Conservation (phyloP, 2,888 invertebrate species). For the Tholera decimalis region DNA sequence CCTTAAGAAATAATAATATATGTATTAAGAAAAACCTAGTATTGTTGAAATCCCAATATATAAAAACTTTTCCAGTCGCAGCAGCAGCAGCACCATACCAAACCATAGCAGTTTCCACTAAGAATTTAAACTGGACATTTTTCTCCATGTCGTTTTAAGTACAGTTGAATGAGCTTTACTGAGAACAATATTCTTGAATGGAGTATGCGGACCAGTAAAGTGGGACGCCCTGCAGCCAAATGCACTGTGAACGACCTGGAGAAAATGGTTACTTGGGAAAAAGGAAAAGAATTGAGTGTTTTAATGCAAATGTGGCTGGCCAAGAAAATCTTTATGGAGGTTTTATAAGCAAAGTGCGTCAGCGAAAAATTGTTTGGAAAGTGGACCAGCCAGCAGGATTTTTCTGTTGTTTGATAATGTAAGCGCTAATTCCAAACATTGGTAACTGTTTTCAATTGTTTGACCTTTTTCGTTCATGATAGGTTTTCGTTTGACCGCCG, state of each 20-base stretch:
- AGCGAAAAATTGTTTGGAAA: background rate
- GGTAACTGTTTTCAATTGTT: too few relatives aligned
- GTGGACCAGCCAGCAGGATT: background rate
- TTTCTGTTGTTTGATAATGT: background rate
- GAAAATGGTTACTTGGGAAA: slow-evolving; percentile 34
- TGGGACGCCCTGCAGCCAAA: slow-evolving; percentile 50
- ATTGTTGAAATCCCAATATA: too few relatives aligned
- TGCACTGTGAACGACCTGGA: slow-evolving; percentile 34
- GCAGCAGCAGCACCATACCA: too few relatives aligned
- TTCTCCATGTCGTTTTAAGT: slow-evolving; percentile 13
- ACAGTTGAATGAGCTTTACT: slow-evolving; percentile 20
- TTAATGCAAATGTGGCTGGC: slow-evolving; percentile 4
- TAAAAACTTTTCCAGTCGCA: too few relatives aligned
- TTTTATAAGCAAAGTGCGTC: background rate
- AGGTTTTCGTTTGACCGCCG: too few relatives aligned
- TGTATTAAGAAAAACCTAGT: too few relatives aligned
- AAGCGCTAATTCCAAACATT: too few relatives aligned
- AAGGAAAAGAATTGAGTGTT: slow-evolving; percentile 10
- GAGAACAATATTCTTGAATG: slow-evolving; percentile 35
- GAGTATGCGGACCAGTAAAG: slow-evolving; percentile 18
- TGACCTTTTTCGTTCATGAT: too few relatives aligned
- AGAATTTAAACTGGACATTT: slow-evolving; percentile 7
- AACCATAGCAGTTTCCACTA: background rate
- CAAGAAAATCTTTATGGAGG: background rate
- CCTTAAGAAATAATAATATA: too few relatives aligned